These are phyloP conservation scores for Chelmon rostratus DNA, from an alignment of 2,797 vertebrate species.

Conservation along the genomic window DNA sequence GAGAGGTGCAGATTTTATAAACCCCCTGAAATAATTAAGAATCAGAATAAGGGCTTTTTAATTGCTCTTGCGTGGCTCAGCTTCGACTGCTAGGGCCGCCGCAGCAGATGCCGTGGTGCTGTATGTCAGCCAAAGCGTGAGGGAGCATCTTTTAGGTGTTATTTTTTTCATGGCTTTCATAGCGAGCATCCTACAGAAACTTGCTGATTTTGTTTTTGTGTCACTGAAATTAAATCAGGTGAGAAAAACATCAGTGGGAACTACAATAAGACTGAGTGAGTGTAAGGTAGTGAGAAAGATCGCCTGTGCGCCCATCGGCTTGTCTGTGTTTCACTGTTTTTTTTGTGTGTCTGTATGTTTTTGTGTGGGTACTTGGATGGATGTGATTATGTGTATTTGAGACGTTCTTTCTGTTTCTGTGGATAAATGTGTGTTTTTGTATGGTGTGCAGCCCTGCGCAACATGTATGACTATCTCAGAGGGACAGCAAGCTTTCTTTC, in stretches of 20 bases:
- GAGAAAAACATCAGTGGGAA: constrained; percentile 32
- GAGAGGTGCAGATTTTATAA: constrained; percentile 61
- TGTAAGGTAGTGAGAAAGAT: constrained; percentile 14
- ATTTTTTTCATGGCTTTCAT: constrained; percentile 13
- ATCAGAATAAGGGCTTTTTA: constrained; percentile 65
- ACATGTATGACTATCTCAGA: constrained; percentile 73
- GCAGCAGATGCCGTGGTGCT: constrained; percentile 43
- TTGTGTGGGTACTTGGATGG: constrained; percentile 6
- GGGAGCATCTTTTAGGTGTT: constrained; percentile 36
- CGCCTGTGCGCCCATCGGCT: constrained; percentile 42
- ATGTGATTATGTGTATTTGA: constrained; percentile 23
- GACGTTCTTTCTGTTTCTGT: constrained; percentile 34
- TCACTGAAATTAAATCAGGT: constrained; percentile 45
- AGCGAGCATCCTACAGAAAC: constrained; percentile 14
- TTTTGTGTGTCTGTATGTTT: constrained; percentile 17
- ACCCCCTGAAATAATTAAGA: constrained; percentile 64
- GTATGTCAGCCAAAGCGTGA: constrained; percentile 28
- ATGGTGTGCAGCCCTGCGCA: constrained; percentile 60
- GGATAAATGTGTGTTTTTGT: constrained; percentile 41
- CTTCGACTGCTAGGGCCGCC: constrained; percentile 24
- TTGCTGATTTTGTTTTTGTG: constrained; percentile 40
- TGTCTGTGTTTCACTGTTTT: constrained; percentile 14
- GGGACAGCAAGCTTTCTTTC: constrained; percentile 64
- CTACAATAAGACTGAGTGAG: constrained; percentile 39
- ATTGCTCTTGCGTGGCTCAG: constrained; percentile 54